These are phyloP conservation scores for Pedionomus torquatus DNA, from an alignment of 2,113 vertebrate species.

Conservation along the genomic window DNA sequence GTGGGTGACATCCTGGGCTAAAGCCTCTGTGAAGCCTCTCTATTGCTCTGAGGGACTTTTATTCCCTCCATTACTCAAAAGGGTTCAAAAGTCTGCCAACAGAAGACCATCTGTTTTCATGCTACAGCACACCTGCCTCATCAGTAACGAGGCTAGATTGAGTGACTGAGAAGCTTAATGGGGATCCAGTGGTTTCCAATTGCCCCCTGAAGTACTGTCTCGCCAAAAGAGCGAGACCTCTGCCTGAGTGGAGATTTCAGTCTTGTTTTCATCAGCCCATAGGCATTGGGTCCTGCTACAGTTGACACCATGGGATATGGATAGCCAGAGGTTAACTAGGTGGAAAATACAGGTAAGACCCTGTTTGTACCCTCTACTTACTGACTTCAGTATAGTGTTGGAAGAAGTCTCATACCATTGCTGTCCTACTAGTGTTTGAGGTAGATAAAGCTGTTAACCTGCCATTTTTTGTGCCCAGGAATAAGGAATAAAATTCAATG, in stretches of 20 bases:
- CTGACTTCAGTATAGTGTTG: neutral
- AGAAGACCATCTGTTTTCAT: neutral
- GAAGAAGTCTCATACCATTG: neutral
- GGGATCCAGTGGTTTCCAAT: neutral
- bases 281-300: neutral
- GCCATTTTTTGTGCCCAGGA: neutral
- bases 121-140: neutral
- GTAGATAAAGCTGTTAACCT: neutral
- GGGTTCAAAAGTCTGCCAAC: neutral
- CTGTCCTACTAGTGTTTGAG: neutral
- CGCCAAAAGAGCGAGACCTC: neutral
- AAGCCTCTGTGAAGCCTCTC: neutral
- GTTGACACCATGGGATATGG: accelerated
- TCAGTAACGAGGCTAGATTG: neutral
- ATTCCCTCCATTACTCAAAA: neutral
- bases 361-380: neutral
- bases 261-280: neutral
- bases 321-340: neutral
- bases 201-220: neutral
- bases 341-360: neutral
- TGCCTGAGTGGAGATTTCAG: neutral
- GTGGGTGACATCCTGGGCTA: neutral
- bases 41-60: neutral
- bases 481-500: neutral
- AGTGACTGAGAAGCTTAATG: neutral